These are phyloP conservation scores for Holotrichia oblita DNA, from an alignment of 1,140 invertebrate genomes.

Conservation along the genomic window DNA sequence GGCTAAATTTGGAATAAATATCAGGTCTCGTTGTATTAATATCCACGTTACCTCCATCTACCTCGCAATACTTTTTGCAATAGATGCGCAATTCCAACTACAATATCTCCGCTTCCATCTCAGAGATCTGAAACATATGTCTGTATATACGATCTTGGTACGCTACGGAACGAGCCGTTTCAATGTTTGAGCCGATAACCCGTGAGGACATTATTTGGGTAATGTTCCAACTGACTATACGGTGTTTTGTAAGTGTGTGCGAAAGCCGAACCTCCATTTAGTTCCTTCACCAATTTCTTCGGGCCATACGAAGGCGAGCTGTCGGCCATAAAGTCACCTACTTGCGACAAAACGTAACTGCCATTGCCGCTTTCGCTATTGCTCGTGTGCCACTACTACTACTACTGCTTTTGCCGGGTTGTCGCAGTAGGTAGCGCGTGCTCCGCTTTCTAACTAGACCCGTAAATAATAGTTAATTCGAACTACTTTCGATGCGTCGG, in stretches of 20 bases:
- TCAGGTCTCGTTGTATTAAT: too few relatives aligned
- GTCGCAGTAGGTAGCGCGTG: constrained; percentile 9
- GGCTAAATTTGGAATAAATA: too few relatives aligned
- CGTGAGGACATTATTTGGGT: constrained; percentile 16
- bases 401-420: neutral
- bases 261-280: neutral
- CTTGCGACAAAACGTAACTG: neutral
- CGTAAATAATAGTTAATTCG: constrained; percentile 21
- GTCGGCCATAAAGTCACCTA: constrained; percentile 1
- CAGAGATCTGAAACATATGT: neutral
- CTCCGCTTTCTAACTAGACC: neutral
- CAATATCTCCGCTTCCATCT: neutral
- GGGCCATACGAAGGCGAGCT: neutral
- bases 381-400: too few relatives aligned
- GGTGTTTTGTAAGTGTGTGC: neutral
- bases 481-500: constrained; percentile 6
- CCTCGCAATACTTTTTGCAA: neutral
- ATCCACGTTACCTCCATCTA: too few relatives aligned
- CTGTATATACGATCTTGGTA: neutral
- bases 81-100: neutral
- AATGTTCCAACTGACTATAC: neutral
- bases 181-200: neutral
- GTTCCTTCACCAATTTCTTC: neutral
- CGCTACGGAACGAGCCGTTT: neutral
- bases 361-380: neutral